Evolutionary conservation across 2,113 vertebrate species (phyloP).

Genomic region (Chaetops frenatus): DNA sequence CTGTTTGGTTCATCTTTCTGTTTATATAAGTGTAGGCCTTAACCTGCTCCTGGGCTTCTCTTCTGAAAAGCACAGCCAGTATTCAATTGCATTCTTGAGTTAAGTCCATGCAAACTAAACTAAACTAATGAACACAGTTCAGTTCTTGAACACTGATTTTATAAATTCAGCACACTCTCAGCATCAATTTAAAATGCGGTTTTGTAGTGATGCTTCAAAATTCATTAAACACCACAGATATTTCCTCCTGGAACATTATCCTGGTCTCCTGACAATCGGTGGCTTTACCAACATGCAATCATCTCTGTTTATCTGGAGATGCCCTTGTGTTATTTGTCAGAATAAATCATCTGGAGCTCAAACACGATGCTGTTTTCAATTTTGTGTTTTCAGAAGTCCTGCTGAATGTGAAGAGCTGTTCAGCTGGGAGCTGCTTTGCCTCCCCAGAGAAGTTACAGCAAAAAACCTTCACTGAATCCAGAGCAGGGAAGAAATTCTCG

Average conservation of each 20-base stretch:
- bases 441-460: background rate
- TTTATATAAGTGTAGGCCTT: background rate
- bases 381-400: background rate
- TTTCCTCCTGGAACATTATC: background rate
- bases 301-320: background rate
- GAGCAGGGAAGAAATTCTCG: background rate
- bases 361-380: background rate
- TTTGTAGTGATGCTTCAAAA: background rate
- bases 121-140: background rate
- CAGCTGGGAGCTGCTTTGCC: background rate
- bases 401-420: background rate
- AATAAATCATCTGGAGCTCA: background rate
- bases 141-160: background rate
- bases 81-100: background rate
- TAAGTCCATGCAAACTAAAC: background rate
- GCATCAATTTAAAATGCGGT: background rate
- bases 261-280: background rate
- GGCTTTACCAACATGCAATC: background rate
- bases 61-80: background rate
- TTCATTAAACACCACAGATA: background rate
- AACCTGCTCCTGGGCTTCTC: background rate
- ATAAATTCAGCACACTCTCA: background rate
- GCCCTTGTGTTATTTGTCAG: background rate
- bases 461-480: background rate
- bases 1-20: background rate